Conservation (phyloP, 2,113 vertebrate genomes). For the Piaya cayana region DNA sequence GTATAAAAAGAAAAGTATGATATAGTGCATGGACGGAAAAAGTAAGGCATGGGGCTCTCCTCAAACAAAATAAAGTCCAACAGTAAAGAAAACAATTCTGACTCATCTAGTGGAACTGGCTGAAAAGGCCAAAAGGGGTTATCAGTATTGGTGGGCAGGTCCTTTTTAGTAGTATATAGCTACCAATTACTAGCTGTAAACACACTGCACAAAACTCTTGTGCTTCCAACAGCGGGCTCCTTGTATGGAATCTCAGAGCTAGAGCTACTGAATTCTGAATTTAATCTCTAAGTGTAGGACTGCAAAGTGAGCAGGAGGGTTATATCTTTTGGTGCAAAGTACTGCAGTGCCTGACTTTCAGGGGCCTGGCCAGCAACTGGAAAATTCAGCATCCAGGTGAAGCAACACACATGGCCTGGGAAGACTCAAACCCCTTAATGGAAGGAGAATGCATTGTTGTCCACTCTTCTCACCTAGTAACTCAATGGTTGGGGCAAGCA, state of each 20-base stretch:
- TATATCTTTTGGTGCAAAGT: not conserved
- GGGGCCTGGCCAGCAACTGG: fast-evolving
- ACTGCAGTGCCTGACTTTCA: not conserved
- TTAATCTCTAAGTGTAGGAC: not conserved
- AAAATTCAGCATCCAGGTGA: not conserved
- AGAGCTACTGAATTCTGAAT: not conserved
- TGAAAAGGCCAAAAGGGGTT: not conserved
- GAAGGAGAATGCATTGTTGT: not conserved
- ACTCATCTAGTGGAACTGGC: not conserved
- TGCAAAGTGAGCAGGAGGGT: not conserved
- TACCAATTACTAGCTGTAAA: not conserved
- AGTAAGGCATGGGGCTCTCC: fast-evolving
- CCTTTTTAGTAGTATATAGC: not conserved
- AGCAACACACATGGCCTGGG: not conserved
- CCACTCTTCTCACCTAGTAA: not conserved
- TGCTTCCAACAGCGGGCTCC: not conserved
- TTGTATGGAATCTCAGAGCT: not conserved
- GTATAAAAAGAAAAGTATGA: not conserved
- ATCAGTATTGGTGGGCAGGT: not conserved
- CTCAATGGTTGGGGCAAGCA: not conserved
- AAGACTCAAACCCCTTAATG: not conserved
- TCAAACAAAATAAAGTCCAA: not conserved
- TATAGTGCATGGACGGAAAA: not conserved
- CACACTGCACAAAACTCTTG: not conserved
- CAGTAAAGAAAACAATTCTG: not conserved